These are phyloP conservation scores for Bucorvus abyssinicus DNA, from an alignment of 2,797 vertebrate species.

Conservation along the genomic window DNA sequence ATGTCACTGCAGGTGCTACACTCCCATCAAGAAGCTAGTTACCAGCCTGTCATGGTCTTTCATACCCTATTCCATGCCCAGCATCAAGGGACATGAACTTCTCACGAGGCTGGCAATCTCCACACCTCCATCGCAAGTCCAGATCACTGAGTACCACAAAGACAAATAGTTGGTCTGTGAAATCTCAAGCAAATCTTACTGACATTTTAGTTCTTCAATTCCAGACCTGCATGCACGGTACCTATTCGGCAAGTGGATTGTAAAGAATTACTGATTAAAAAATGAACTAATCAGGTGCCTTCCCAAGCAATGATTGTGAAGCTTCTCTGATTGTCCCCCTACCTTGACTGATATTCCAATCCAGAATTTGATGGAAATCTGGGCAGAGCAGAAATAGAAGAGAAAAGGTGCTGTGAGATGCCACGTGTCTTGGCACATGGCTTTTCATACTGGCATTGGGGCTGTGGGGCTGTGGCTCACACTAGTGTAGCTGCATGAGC, in stretches of 20 bases:
- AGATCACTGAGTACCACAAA: background rate
- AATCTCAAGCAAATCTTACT: background rate
- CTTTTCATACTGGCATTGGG: background rate
- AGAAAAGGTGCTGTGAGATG: background rate
- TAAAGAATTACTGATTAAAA: background rate
- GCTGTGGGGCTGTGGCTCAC: background rate
- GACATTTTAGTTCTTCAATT: background rate
- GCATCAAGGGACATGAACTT: background rate
- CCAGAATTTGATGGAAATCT: background rate
- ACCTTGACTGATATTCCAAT: background rate
- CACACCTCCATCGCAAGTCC: background rate
- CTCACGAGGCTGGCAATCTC: background rate
- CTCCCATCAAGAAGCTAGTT: background rate
- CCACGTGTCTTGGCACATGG: background rate
- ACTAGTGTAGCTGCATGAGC: background rate
- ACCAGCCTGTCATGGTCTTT: background rate
- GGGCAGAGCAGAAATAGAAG: background rate
- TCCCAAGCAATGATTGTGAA: background rate
- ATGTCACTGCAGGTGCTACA: background rate
- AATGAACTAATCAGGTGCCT: background rate
- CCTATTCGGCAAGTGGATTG: background rate
- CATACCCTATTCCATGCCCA: background rate
- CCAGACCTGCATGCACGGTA: background rate
- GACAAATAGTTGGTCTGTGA: background rate
- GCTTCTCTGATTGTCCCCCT: background rate